These are phyloP conservation scores for Trachops cirrhosus DNA, from an alignment of 2,797 vertebrate genomes.

Conservation along the genomic window DNA sequence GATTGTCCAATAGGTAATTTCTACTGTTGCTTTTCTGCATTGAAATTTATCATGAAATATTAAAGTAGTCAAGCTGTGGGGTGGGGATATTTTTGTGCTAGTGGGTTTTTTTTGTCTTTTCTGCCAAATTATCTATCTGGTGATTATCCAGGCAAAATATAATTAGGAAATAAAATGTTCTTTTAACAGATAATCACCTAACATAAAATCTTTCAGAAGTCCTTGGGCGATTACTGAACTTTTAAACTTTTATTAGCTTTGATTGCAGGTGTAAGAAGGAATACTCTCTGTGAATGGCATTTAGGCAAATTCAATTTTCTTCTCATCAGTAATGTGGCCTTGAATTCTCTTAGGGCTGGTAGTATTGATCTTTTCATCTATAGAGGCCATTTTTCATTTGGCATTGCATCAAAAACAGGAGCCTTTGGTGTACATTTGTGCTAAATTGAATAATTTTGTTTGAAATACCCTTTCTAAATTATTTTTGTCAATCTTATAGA, in stretches of 20 bases:
- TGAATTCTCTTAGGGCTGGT: slow-evolving; percentile 49
- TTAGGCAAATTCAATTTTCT: slow-evolving; percentile 64
- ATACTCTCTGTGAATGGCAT: slow-evolving; percentile 38
- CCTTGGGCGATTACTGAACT: slow-evolving; percentile 60
- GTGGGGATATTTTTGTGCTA: slow-evolving; percentile 36
- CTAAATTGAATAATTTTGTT: slow-evolving; percentile 61
- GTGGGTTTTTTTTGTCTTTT: slow-evolving; percentile 31
- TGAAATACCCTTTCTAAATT: slow-evolving; percentile 56
- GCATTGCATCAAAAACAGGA: slow-evolving; percentile 48
- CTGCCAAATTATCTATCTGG: slow-evolving; percentile 30
- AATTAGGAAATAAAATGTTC: slow-evolving; percentile 64
- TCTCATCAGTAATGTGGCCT: slow-evolving; percentile 50
- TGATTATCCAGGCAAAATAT: slow-evolving; percentile 56
- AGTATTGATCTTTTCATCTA: slow-evolving; percentile 47
- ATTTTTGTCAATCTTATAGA: slow-evolving; percentile 51
- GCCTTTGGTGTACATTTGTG: slow-evolving; percentile 32
- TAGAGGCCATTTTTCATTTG: slow-evolving; percentile 59
- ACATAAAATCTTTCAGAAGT: slow-evolving; percentile 49
- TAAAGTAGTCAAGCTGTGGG: slow-evolving; percentile 15
- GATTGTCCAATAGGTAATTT: slow-evolving; percentile 12
- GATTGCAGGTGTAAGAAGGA: slow-evolving; percentile 51
- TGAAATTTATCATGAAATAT: slow-evolving; percentile 49
- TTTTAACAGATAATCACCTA: slow-evolving; percentile 54
- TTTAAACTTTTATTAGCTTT: slow-evolving; percentile 64
- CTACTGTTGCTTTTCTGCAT: slow-evolving; percentile 31